Conservation (phyloP, 2,888 invertebrate genomes). For the Leptopilina drosophilae region DNA sequence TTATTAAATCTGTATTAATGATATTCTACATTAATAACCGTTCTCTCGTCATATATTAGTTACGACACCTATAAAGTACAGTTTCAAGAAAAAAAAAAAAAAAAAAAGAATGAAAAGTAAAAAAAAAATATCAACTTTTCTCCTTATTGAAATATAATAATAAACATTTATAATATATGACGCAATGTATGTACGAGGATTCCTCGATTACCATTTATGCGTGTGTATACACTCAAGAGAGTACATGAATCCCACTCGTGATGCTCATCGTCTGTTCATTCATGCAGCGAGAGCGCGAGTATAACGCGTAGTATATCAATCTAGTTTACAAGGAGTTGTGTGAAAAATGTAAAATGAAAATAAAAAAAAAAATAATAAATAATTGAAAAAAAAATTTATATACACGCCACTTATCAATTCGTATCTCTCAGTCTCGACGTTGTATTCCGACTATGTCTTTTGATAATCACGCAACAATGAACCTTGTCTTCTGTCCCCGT, state of each 20-base stretch:
- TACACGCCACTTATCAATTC: slow-evolving; percentile 43
- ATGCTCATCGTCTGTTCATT: slow-evolving; percentile 22
- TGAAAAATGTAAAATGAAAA: no score
- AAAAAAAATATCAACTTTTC: no score
- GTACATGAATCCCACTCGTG: slow-evolving; percentile 11
- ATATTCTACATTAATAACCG: no score
- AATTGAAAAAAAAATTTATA: slow-evolving; percentile 44
- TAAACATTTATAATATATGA: no score
- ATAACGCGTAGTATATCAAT: slow-evolving; percentile 23
- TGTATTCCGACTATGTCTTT: slow-evolving; percentile 43
- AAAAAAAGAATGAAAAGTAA: no score
- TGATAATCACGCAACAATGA: slow-evolving; percentile 49
- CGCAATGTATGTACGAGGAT: neutral
- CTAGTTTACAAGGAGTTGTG: slow-evolving; percentile 42
- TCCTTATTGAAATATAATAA: no score
- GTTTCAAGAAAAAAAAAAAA: no score
- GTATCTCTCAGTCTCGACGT: slow-evolving; percentile 54
- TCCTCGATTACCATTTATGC: neutral
- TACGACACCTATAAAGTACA: no score
- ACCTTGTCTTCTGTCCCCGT: slow-evolving; percentile 25
- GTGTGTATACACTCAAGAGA: neutral
- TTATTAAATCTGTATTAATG: no score
- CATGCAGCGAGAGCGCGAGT: slow-evolving; percentile 4
- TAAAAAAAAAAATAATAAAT: slow-evolving; percentile 23
- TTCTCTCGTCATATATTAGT: no score